These are phyloP conservation scores for Mya arenaria DNA, from an alignment of 1,140 invertebrate genomes.

Conservation along the genomic window DNA sequence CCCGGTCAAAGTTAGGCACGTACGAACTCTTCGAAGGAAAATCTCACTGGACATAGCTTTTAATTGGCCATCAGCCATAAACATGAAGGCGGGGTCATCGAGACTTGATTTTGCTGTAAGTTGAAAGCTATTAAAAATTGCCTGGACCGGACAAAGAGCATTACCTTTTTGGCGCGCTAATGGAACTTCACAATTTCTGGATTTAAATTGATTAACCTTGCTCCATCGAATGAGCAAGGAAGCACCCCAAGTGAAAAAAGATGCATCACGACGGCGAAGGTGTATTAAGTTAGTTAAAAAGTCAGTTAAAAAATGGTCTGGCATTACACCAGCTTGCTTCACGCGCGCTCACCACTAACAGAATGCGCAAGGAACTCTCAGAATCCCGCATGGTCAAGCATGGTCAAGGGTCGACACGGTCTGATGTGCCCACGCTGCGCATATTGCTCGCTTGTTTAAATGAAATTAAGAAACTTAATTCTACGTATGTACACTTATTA, in stretches of 20 bases:
- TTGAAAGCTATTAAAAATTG: slow-evolving; percentile 1
- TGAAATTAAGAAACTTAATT: too few relatives aligned
- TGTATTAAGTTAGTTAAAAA: too few relatives aligned
- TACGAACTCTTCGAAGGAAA: background rate
- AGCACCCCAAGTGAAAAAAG: background rate
- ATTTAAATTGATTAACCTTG: slow-evolving; percentile 13
- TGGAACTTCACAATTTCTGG: background rate
- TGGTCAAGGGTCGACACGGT: too few relatives aligned
- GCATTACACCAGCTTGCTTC: too few relatives aligned
- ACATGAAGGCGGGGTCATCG: slow-evolving; percentile 15
- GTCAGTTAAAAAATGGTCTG: too few relatives aligned
- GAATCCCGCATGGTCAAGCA: too few relatives aligned
- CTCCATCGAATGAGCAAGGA: slow-evolving; percentile 10
- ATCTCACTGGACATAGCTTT: background rate
- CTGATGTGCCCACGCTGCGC: too few relatives aligned
- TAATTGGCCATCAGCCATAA: slow-evolving; percentile 16
- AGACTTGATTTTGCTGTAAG: background rate
- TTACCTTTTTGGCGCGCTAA: background rate
- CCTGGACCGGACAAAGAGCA: slow-evolving; percentile 7
- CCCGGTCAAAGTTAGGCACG: background rate
- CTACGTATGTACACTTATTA: too few relatives aligned
- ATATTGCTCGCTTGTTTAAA: too few relatives aligned
- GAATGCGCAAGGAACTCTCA: too few relatives aligned
- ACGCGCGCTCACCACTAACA: too few relatives aligned
- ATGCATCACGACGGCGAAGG: slow-evolving; percentile 6